These are phyloP conservation scores for Ectropis crepuscularia DNA, from an alignment of 2,888 invertebrate genomes.

Conservation along the genomic window DNA sequence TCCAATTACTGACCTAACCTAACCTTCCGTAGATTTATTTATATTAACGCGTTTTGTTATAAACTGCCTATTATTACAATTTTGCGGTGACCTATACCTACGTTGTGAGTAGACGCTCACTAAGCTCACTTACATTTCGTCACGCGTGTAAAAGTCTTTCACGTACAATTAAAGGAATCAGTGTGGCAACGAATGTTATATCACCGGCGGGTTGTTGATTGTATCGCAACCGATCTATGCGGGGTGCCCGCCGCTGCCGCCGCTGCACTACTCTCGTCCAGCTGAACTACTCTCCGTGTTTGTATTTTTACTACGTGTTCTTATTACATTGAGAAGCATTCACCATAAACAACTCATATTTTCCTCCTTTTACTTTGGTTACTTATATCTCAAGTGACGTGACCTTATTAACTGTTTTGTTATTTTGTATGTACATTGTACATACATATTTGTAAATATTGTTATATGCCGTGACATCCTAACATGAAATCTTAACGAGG, in stretches of 20 bases:
- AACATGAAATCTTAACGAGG: too few relatives aligned
- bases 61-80: background rate
- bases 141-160: constrained; percentile 46
- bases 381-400: constrained; percentile 40
- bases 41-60: background rate
- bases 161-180: constrained; percentile 38
- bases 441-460: background rate
- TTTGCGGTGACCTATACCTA: background rate
- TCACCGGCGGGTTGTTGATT: constrained; percentile 61
- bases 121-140: constrained; percentile 49
- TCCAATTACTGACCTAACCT: too few relatives aligned
- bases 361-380: constrained; percentile 48
- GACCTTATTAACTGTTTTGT: constrained; percentile 12
- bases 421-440: constrained; percentile 3
- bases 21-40: too few relatives aligned
- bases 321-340: constrained; percentile 19
- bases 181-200: constrained; percentile 52
- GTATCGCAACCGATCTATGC: constrained; percentile 66
- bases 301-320: constrained; percentile 5
- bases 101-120: constrained; percentile 38
- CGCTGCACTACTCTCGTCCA: constrained; percentile 34
- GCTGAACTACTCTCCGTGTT: background rate
- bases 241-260: constrained; percentile 53
- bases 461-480: constrained; percentile 16
- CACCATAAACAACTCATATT: constrained; percentile 31